Base-by-base conservation (phyloP, 2,797 vertebrate species). In the Amphiprion clarkii region DNA sequence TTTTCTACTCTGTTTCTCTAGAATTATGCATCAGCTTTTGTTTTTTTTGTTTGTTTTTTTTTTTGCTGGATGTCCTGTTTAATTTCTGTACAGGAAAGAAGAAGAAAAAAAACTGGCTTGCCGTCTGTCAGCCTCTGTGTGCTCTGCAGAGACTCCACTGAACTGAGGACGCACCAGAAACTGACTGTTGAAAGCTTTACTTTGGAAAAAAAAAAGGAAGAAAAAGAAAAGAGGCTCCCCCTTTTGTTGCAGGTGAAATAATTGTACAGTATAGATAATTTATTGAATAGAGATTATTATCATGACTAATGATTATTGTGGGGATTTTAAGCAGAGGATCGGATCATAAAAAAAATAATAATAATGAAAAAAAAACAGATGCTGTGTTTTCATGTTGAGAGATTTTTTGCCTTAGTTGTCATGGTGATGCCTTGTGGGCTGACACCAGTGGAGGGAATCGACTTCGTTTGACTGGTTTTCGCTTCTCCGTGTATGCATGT, bases 231-330 rank as follows among this genome's bases (percentile, higher is more conserved):
- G 87, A 83, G 78, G 68, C 87, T 79, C 85, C 83, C 74, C 78
- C 33, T 36, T 81, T 84, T 76, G 88, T 88, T 91, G 90, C 88
- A 89, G 81, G 87, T 89, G 87, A 90, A 92, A 91, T 92, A 93
- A 94, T 92, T 93, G 93, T 93, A 94, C 90, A 93, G 93, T 94
- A 95, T 89, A 95, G 92, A 95, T 96, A 95, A 96, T 96, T 96
- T 96, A 96, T 96, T 96, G 93, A 94, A 95, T 92, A 95, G 94
- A 94, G 93, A 92, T 94, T 92, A 93, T 92, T 92, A 92, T 91
- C 91, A 86, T 89, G 81, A 90, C 92, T 90, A 92, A 91, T 91
- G 90, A 90, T 89, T 93, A 92, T 91, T 92, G 90, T 91, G 86
- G 64, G 81, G 79, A 76, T 89, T 87, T 92, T 86, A 83, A 89